Evolutionary conservation across 2,888 invertebrate species (phyloP).

Genomic region (Blastobasis lacticolella): DNA sequence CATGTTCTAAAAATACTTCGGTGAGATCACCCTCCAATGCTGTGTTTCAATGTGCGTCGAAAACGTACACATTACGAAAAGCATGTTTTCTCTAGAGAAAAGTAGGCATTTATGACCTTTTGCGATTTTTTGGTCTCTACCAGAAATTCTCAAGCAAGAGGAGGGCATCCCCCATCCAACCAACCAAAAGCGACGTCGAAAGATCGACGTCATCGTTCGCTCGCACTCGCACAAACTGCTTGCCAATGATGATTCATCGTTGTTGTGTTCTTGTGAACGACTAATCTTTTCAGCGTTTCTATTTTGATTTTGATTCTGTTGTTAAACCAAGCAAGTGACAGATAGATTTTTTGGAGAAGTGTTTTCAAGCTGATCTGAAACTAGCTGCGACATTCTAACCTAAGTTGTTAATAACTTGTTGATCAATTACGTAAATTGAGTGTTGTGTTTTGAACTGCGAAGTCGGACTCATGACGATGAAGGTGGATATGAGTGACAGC

Average conservation of each 20-base stretch:
- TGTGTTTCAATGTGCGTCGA: slow-evolving; percentile 30
- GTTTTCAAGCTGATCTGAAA: slow-evolving; percentile 13
- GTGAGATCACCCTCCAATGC: slow-evolving; percentile 62
- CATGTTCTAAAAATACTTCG: slow-evolving; percentile 42
- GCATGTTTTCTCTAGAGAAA: slow-evolving; percentile 27
- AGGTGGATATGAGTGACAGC: slow-evolving; percentile 75
- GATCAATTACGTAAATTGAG: slow-evolving; percentile 36
- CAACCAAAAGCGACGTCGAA: slow-evolving; percentile 17
- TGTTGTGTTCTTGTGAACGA: slow-evolving; percentile 56
- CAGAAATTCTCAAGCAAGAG: slow-evolving; percentile 51
- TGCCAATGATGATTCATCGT: slow-evolving; percentile 59
- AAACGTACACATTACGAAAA: slow-evolving; percentile 28
- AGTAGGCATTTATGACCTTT: slow-evolving; percentile 49
- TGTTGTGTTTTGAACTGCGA: slow-evolving; percentile 24
- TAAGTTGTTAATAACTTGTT: slow-evolving; percentile 13
- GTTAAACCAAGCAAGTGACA: slow-evolving; percentile 47
- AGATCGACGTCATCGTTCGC: slow-evolving; percentile 52
- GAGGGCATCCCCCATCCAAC: slow-evolving; percentile 63
- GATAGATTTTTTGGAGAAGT: slow-evolving; percentile 30
- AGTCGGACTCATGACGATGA: slow-evolving; percentile 68
- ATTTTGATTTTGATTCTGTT: slow-evolving; percentile 47
- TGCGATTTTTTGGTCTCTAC: slow-evolving; percentile 15
- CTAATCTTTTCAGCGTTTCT: slow-evolving; percentile 43
- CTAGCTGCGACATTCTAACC: slow-evolving; percentile 29
- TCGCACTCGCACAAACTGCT: slow-evolving; percentile 26